Evolutionary conservation across 2,888 invertebrate species (phyloP).

Genomic region (Bruchidius siliquastri): DNA sequence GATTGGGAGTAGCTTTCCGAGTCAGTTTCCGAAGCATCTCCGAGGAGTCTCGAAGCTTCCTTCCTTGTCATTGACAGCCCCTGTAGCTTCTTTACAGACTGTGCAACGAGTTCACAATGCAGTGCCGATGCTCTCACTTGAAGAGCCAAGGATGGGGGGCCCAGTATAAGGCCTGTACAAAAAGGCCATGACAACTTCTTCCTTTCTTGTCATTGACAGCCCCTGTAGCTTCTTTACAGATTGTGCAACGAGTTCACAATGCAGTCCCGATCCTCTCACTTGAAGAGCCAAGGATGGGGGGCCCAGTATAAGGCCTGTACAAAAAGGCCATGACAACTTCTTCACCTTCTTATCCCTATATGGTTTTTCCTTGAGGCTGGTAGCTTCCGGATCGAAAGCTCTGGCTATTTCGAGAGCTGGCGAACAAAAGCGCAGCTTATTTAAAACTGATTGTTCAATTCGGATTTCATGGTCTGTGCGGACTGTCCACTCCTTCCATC

Average conservation of each 20-base stretch:
- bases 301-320: conserved; percentile 14
- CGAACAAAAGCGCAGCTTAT: conserved; percentile 26
- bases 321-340: conserved; percentile 28
- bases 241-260: too few species aligned
- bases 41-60: neutral
- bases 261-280: neutral
- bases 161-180: conserved; percentile 17
- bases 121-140: neutral
- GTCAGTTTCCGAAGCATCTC: neutral
- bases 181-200: conserved; percentile 27
- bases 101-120: neutral
- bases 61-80: neutral
- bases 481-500: conserved; percentile 17
- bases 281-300: neutral
- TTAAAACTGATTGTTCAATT: conserved; percentile 20
- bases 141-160: neutral
- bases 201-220: conserved; percentile 25
- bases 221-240: too few species aligned
- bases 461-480: conserved; percentile 1
- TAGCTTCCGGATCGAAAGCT: conserved; percentile 23
- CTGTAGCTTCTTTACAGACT: neutral
- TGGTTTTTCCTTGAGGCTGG: conserved; percentile 17
- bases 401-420: conserved; percentile 23
- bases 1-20: neutral
- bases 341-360: conserved; percentile 24